These are phyloP conservation scores for Phocides pigmalion DNA, from an alignment of 1,140 invertebrate genomes.

Conservation along the genomic window DNA sequence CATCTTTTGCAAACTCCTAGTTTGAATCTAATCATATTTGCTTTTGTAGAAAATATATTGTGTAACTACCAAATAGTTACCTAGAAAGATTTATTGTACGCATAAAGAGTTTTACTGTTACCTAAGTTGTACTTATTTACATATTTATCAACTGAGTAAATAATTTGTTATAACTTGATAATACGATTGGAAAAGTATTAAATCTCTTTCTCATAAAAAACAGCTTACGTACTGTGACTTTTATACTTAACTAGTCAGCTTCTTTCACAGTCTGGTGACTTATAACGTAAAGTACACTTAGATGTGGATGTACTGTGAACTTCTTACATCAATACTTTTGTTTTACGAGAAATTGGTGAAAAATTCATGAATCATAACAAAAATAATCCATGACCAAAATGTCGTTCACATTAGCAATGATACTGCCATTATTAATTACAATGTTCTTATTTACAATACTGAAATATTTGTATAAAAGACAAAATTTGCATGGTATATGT, in stretches of 20 bases:
- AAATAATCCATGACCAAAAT: not conserved
- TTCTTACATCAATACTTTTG: conserved; percentile 8
- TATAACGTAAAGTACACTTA: conserved; percentile 4
- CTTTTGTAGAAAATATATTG: conserved; percentile 10
- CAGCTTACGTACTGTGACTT: conserved; percentile 10
- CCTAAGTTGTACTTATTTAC: too few relatives aligned
- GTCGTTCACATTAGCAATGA: not conserved
- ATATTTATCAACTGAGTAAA: not conserved
- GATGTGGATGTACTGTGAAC: not conserved
- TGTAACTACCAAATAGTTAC: not conserved
- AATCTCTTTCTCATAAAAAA: not conserved
- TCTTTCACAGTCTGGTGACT: conserved; percentile 26
- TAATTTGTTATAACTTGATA: too few relatives aligned
- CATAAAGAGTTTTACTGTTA: not conserved
- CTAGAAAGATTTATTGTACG: not conserved
- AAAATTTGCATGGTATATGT: too few relatives aligned
- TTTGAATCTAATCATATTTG: conserved; percentile 25
- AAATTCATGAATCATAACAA: not conserved
- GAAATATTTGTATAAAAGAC: too few relatives aligned
- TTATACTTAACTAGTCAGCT: conserved; percentile 14
- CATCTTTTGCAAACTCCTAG: conserved; percentile 29
- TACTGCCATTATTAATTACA: too few relatives aligned
- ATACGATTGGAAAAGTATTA: conserved; percentile 5
- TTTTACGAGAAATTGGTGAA: not conserved
- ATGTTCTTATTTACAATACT: too few relatives aligned